Evolutionary conservation across 2,797 vertebrate genomes (phyloP), one percentile per base, ranked within the genome.

Genomic region (Caiman crocodilus): DNA sequence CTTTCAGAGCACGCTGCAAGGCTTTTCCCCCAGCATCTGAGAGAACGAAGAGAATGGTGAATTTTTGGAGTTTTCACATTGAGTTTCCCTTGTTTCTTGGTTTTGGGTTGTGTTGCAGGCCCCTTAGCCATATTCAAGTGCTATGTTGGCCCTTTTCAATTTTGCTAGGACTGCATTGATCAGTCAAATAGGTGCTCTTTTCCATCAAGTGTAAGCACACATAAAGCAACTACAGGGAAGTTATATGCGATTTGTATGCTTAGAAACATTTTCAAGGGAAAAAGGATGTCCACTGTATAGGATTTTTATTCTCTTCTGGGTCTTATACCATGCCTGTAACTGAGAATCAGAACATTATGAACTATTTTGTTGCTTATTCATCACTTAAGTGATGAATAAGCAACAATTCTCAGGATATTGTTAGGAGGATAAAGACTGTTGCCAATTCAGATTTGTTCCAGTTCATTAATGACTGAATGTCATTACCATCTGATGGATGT

Each of bases 371-470:
- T 67, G 6, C 69, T 81, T 26, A 79, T 76, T 12, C 55, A 82
- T 16, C 18, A 61, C 0, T 1, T 10, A 58, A 90, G n/a, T n/a
- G n/a, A n/a, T n/a, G n/a, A n/a, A n/a, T n/a, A n/a, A n/a, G n/a
- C n/a, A n/a, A n/a, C n/a, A n/a, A n/a, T n/a, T 76, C 76, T 82
- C 1, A 1, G 84, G 28, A 82, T 80, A 82, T 23, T 73, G 79
- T 25, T 61, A 69, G 18, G 87, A 32, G 63, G 21, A 74, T 82
- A 86, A 95, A 78, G 21, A 55, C 3, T 2, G 55, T 61, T 95
- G 64, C 32, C 76, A 93, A 80, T 67, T 88, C 73, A 74, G 58
- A 87, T 95, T 87, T 92, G 63, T 92, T 93, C 60, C 84, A 94
- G 78, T 76, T 90, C 87, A 90, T 93, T 90, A 92, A 76, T 65